These are phyloP conservation scores for Octodon degus DNA, from an alignment of 2,113 vertebrate species.

Conservation along the genomic window DNA sequence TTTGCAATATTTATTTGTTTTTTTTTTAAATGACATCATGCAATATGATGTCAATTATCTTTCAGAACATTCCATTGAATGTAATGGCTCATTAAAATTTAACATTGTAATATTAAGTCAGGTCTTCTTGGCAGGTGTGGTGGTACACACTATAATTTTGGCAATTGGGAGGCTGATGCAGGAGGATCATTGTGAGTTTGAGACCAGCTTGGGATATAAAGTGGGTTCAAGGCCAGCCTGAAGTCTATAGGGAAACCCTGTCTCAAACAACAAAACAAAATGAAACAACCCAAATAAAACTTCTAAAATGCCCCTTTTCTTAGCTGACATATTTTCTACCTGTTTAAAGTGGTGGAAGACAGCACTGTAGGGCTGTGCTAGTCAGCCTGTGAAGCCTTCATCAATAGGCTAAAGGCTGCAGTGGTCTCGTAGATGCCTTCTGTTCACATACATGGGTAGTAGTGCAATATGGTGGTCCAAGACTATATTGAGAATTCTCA, in stretches of 20 bases:
- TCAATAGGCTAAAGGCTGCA: neutral
- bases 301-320: slow-evolving; percentile 35
- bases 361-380: neutral
- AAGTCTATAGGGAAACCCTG: neutral
- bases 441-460: neutral
- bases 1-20: slow-evolving; percentile 58
- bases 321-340: neutral
- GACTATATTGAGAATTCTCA: neutral
- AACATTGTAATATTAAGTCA: slow-evolving; percentile 33
- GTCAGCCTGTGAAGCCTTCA: neutral
- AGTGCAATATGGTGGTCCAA: neutral
- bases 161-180: neutral
- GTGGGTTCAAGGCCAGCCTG: neutral
- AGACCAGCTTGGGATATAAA: neutral
- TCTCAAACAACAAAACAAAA: neutral
- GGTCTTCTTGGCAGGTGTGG: neutral
- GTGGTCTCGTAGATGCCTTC: neutral
- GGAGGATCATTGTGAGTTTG: neutral
- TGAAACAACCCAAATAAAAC: neutral
- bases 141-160: neutral
- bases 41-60: neutral
- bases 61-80: slow-evolving; percentile 9
- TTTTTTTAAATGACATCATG: neutral
- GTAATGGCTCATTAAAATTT: slow-evolving; percentile 20
- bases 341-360: neutral